Conservation (phyloP, 1,140 invertebrate species). For the Meloidogyne exigua region DNA sequence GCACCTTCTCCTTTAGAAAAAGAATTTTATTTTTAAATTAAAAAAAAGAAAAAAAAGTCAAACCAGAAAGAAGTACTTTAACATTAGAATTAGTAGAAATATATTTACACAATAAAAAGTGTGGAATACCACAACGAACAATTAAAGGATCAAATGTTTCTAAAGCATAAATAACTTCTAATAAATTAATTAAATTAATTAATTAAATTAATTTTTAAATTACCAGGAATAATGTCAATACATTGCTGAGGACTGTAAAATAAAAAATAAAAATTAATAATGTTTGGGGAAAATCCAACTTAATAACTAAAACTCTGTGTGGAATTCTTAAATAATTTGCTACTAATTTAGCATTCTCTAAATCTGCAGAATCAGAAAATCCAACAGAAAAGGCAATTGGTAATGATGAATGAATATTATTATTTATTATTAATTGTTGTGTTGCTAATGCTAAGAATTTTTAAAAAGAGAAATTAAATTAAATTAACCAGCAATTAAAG, state of each 20-base stretch:
- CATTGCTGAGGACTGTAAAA: conserved; percentile 53
- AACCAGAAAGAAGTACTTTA: conserved; percentile 59
- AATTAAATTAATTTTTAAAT: conserved; percentile 5
- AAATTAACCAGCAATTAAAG: conserved; percentile 47
- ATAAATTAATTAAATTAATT: background rate
- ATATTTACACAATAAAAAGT: conserved; percentile 60
- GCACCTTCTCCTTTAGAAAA: conserved; percentile 51
- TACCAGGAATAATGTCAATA: conserved; percentile 58
- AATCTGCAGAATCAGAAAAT: conserved; percentile 61
- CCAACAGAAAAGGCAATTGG: conserved; percentile 63
- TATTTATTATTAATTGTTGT: background rate
- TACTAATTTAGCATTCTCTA: conserved; percentile 54
- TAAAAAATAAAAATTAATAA: background rate
- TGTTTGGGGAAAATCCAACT: background rate
- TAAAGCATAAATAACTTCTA: conserved; percentile 61
- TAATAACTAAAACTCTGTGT: conserved; percentile 55
- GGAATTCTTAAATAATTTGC: conserved; percentile 59
- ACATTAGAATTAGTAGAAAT: conserved; percentile 57
- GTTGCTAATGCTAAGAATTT: background rate
- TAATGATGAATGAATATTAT: conserved; percentile 26
- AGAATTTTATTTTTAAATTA: conserved; percentile 5
- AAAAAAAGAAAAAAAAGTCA: background rate
- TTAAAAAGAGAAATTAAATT: background rate
- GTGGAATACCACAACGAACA: conserved; percentile 60
- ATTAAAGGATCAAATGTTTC: conserved; percentile 63